Percentiles rank a stretch among this genome's conserved stretches.
These are phyloP conservation scores for Penaeus monodon DNA, from an alignment of 2,888 invertebrate genomes.

Conservation along the genomic window DNA sequence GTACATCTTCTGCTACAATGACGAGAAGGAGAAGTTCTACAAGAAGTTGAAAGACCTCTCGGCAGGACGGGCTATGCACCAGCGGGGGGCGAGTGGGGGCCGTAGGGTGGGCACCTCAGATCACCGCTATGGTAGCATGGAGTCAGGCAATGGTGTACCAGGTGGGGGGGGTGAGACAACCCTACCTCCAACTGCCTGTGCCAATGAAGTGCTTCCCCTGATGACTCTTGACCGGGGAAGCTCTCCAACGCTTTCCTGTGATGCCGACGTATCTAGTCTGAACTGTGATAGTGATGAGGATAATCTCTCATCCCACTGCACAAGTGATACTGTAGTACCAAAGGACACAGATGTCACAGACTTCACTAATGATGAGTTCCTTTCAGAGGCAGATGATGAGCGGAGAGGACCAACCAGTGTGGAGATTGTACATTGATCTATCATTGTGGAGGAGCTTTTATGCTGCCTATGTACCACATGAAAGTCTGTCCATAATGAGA, in stretches of 20 bases:
- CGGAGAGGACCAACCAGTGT: neutral
- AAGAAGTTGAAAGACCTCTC: slow-evolving; percentile 44
- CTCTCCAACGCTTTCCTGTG: slow-evolving; percentile 61
- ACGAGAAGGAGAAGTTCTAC: slow-evolving; percentile 53
- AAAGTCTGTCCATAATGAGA: too few species aligned
- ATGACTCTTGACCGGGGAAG: slow-evolving; percentile 13
- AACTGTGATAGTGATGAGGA: slow-evolving; percentile 51
- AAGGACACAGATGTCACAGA: slow-evolving; percentile 57
- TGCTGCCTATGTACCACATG: neutral
- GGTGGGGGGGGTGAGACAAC: too few species aligned
- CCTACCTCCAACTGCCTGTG: neutral
- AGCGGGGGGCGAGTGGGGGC: slow-evolving; percentile 8
- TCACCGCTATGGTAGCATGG: slow-evolving; percentile 14
- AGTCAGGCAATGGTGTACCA: neutral
- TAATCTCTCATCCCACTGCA: slow-evolving; percentile 42
- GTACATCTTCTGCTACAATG: slow-evolving; percentile 62
- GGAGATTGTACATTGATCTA: neutral
- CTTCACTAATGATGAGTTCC: slow-evolving; percentile 55
- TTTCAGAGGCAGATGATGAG: slow-evolving; percentile 57
- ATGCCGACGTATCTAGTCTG: slow-evolving; percentile 58
- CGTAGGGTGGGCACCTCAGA: neutral
- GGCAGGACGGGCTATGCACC: slow-evolving; percentile 35
- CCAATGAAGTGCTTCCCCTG: slow-evolving; percentile 27
- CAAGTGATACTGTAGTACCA: slow-evolving; percentile 57
- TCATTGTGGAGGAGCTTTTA: neutral